phyloP scores from a whole-genome alignment of 2,113 vertebrate genomes.

The Podarcis muralis region DNA sequence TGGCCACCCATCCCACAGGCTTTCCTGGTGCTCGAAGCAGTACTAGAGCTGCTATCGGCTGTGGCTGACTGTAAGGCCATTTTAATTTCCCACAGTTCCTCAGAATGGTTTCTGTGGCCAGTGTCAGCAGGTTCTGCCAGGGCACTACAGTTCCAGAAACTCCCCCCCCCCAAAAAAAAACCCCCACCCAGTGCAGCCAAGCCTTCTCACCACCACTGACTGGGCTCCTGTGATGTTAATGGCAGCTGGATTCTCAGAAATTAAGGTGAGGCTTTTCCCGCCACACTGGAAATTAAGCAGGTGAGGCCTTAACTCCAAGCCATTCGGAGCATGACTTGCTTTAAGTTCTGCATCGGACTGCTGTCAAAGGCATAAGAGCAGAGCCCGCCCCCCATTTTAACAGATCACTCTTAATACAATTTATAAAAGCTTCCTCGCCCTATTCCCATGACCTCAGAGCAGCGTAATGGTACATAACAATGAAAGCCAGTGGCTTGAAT shows the following conservation, averaged over 20 bases:
- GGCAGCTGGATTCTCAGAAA: neutral
- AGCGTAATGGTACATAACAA: neutral
- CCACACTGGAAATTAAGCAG: too few relatives aligned
- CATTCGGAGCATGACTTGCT: neutral
- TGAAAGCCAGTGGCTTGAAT: too few relatives aligned
- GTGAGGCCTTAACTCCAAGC: neutral
- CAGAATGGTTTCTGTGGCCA: too few relatives aligned
- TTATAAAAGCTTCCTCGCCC: neutral
- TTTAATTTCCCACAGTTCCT: too few relatives aligned
- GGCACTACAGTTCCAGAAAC: neutral
- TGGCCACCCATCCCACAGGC: too few relatives aligned
- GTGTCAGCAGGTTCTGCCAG: neutral
- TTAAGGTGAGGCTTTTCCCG: neutral
- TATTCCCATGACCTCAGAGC: neutral
- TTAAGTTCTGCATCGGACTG: too few relatives aligned
- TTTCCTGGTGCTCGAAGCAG: too few relatives aligned
- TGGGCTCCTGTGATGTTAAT: neutral
- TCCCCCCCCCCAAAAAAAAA: too few relatives aligned
- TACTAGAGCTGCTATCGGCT: too few relatives aligned
- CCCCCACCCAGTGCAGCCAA: too few relatives aligned
- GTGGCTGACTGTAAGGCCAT: too few relatives aligned
- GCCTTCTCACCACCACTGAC: neutral
- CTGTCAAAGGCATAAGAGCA: neutral
- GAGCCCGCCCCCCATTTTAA: neutral
- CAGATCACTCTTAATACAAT: neutral